Conservation (phyloP, 2,113 vertebrate species). For the Centropus unirufus region DNA sequence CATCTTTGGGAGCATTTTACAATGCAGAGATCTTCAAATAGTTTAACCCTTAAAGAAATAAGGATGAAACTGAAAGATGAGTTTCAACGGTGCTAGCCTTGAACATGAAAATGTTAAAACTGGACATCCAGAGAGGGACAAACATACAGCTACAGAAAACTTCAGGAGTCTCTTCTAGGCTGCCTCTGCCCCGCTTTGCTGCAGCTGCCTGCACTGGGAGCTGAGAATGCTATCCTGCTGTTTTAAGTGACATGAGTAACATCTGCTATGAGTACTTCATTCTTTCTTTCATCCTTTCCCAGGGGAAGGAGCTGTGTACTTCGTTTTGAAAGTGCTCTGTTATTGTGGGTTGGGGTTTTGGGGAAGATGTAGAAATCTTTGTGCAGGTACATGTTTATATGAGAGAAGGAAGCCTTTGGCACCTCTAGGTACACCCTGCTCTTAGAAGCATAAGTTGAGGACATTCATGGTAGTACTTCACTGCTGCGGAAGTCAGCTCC, state of each 20-base stretch:
- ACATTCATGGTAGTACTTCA: not conserved
- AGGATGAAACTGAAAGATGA: not conserved
- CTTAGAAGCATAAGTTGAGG: not conserved
- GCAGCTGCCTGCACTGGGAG: not conserved
- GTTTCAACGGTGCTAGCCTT: not conserved
- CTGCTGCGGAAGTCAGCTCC: not conserved
- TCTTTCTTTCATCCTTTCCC: slow-evolving; percentile 63
- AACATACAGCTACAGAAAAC: not conserved
- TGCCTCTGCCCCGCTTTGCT: not conserved
- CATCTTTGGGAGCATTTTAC: not conserved
- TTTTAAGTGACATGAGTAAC: slow-evolving; percentile 43
- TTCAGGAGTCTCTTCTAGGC: not conserved
- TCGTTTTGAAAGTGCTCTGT: slow-evolving; percentile 36
- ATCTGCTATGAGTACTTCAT: slow-evolving; percentile 58
- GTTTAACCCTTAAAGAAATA: not conserved
- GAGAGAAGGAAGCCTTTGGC: not conserved
- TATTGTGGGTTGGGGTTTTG: slow-evolving; percentile 17
- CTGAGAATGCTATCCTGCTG: slow-evolving; percentile 33
- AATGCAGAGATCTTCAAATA: not conserved
- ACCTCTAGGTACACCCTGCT: not conserved
- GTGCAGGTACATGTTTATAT: not conserved
- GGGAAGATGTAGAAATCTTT: slow-evolving; percentile 8
- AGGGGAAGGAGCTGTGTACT: slow-evolving; percentile 29
- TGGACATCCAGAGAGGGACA: not conserved
- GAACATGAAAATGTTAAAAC: not conserved